Percentiles rank a stretch among this genome's conserved stretches.
phyloP scores from a whole-genome alignment of 1,140 invertebrate species.

The Cydia pomonella region DNA sequence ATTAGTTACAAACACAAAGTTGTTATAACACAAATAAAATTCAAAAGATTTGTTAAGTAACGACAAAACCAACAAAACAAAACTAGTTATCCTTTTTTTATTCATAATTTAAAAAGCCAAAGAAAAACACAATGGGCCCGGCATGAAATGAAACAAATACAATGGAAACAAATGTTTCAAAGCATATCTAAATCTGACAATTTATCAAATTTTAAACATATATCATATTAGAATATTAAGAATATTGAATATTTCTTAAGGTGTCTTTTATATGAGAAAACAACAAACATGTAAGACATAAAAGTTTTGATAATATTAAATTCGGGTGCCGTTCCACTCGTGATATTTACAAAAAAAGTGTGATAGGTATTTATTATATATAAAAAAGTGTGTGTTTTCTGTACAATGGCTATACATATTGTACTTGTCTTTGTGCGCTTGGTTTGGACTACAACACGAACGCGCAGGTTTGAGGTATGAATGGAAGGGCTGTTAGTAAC shows the following conservation, averaged over 20 bases:
- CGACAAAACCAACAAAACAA: background rate
- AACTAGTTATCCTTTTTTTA: background rate
- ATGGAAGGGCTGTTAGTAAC: slow-evolving; percentile 19
- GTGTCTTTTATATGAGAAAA: background rate
- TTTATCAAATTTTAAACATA: no score
- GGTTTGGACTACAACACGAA: slow-evolving; percentile 14
- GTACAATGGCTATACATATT: background rate
- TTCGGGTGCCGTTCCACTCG: background rate
- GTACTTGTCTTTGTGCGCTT: background rate
- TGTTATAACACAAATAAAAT: background rate
- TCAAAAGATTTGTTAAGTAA: background rate
- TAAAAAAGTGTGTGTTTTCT: slow-evolving; percentile 6
- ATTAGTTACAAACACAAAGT: slow-evolving; percentile 29
- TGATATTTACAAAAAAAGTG: slow-evolving; percentile 6
- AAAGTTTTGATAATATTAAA: background rate
- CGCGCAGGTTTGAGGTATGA: background rate
- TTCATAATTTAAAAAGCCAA: background rate
- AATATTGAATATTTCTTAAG: background rate
- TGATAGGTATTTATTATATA: background rate
- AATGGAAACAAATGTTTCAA: slow-evolving; percentile 36
- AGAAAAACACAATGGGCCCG: slow-evolving; percentile 45
- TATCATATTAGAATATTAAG: background rate
- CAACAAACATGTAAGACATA: background rate
- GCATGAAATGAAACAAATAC: slow-evolving; percentile 59
- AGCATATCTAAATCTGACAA: background rate